Evolutionary conservation across 2,113 vertebrate species (phyloP).

Genomic region (Corynorhinus townsendii): DNA sequence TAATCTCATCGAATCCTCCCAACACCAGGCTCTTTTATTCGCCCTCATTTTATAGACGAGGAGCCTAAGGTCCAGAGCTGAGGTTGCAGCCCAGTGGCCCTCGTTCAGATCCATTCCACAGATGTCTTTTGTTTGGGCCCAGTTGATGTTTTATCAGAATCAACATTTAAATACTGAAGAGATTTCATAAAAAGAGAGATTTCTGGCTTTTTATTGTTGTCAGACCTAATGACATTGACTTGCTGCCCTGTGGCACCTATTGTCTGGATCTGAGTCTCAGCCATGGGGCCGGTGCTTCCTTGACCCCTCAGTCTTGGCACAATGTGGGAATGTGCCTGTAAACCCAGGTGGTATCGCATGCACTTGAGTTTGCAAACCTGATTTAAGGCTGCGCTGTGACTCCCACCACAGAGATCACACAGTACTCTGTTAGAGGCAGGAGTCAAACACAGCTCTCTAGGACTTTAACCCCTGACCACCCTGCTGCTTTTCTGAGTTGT

Average conservation of each 20-base stretch:
- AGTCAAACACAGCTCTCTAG: not conserved
- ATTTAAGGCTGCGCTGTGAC: not conserved
- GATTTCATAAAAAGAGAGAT: not conserved
- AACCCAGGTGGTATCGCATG: not conserved
- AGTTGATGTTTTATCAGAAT: not conserved
- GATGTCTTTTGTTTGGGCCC: not conserved
- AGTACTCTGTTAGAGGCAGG: not conserved
- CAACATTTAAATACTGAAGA: not conserved
- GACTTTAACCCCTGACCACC: not conserved
- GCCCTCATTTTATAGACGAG: not conserved
- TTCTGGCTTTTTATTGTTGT: not conserved
- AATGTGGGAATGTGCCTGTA: rapidly evolving
- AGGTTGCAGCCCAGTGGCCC: not conserved
- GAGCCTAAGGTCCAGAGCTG: not conserved
- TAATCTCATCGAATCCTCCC: not conserved
- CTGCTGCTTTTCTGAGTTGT: not conserved
- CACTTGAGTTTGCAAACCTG: not conserved
- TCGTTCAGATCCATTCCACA: not conserved
- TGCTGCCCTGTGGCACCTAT: rapidly evolving
- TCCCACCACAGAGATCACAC: not conserved
- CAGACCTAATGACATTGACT: not conserved
- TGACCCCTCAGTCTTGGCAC: not conserved
- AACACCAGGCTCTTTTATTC: not conserved
- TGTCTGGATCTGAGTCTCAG: not conserved
- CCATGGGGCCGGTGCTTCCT: not conserved